Evolutionary conservation across 92 coral and sea anemone species (phyloP).

Genomic region (Umimayanthus kanabou): DNA sequence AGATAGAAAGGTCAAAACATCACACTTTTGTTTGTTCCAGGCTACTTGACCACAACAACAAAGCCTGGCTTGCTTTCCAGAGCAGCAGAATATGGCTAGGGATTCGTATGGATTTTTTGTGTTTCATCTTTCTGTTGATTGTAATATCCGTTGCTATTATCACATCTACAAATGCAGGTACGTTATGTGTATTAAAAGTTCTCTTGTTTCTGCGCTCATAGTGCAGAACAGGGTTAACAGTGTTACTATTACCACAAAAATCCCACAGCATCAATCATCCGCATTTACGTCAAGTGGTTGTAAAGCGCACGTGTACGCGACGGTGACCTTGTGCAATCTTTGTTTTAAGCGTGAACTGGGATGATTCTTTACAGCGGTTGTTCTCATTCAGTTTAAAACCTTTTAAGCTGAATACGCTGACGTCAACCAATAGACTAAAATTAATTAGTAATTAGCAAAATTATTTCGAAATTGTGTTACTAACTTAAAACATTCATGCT

Average conservation of each 20-base stretch:
- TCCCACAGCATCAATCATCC: too few species aligned
- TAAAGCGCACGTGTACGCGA: too few species aligned
- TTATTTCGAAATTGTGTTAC: too few species aligned
- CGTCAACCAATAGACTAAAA: too few species aligned
- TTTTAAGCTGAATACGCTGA: too few species aligned
- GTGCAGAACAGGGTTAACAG: not conserved
- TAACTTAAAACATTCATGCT: too few species aligned
- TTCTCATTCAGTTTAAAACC: too few species aligned
- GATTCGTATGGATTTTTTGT: constrained; percentile 28
- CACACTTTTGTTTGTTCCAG: not conserved
- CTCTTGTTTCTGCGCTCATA: not conserved
- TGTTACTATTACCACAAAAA: too few species aligned
- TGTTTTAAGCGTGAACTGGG: too few species aligned
- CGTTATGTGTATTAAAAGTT: not conserved
- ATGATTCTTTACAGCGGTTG: too few species aligned
- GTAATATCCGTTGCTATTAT: constrained; percentile 16
- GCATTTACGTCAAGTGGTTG: too few species aligned
- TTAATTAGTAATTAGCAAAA: not conserved
- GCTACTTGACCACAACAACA: constrained; percentile 31
- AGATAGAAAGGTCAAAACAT: not conserved
- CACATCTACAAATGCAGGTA: constrained; percentile 32
- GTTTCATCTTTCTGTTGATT: constrained; percentile 12
- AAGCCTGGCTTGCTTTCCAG: constrained; percentile 35
- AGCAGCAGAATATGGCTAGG: constrained; percentile 32
- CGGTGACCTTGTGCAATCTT: not conserved